Evolutionary conservation across 2,113 vertebrate genomes (phyloP).

Genomic region (Stercorarius parasiticus): DNA sequence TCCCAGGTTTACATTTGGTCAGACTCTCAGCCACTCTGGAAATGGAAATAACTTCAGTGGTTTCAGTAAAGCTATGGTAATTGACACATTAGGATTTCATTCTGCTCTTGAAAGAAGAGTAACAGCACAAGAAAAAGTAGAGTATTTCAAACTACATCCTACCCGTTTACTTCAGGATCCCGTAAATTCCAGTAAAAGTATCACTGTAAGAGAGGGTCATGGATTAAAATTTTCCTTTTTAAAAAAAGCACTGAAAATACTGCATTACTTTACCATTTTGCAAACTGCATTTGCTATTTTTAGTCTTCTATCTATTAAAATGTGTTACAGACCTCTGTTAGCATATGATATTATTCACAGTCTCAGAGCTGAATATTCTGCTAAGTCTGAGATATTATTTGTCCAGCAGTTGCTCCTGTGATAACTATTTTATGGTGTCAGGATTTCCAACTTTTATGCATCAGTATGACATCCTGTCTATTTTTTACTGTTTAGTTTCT

Average conservation of each 20-base stretch:
- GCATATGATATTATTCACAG: not conserved
- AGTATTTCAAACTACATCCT: not conserved
- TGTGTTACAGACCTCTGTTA: not conserved
- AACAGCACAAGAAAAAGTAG: not conserved
- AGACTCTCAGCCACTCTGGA: not conserved
- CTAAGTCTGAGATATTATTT: not conserved
- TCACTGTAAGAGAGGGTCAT: not conserved
- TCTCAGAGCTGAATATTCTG: not conserved
- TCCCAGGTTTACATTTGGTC: not conserved
- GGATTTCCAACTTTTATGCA: not conserved
- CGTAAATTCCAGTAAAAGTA: not conserved
- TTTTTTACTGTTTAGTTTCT: not conserved
- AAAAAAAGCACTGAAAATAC: not conserved
- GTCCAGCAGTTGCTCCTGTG: not conserved
- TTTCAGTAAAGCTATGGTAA: not conserved
- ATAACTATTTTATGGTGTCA: not conserved
- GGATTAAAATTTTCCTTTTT: not conserved
- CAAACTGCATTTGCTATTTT: not conserved
- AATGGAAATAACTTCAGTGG: not conserved
- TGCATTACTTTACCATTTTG: not conserved
- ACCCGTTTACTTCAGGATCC: not conserved
- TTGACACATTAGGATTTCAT: not conserved
- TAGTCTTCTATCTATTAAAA: not conserved
- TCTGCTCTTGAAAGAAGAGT: not conserved
- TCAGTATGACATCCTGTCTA: not conserved